phyloP scores from a whole-genome alignment of 1,140 invertebrate species.

The Pinna nobilis region DNA sequence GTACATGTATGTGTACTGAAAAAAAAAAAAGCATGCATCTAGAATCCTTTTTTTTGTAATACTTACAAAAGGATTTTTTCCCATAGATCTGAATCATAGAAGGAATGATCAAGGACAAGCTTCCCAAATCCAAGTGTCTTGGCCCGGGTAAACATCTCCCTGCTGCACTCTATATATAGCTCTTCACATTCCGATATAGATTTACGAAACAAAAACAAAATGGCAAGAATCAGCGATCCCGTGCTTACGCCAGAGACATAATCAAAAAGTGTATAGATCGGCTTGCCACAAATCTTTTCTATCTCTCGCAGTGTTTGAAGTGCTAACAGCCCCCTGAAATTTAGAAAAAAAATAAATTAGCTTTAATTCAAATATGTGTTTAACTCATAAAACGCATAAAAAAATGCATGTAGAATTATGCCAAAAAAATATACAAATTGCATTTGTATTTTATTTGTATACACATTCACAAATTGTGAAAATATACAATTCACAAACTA shows the following conservation, averaged over 20 bases:
- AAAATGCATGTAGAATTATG: too few species aligned
- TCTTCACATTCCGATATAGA: constrained; percentile 80
- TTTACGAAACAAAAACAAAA: constrained; percentile 74
- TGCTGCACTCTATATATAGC: constrained; percentile 83
- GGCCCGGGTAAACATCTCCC: constrained; percentile 84
- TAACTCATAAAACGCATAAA: too few species aligned
- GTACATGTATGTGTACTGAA: too few species aligned
- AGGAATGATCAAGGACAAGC: constrained; percentile 90
- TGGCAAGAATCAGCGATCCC: constrained; percentile 77
- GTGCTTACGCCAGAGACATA: constrained; percentile 95
- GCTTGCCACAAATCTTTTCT: constrained; percentile 79
- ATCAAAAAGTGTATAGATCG: constrained; percentile 83
- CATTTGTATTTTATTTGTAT: too few species aligned
- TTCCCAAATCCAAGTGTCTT: constrained; percentile 84
- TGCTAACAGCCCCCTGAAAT: constrained; percentile 84
- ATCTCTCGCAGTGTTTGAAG: constrained; percentile 87
- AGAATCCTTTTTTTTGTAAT: not conserved
- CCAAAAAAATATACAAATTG: too few species aligned
- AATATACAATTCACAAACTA: too few species aligned
- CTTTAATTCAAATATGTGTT: too few species aligned
- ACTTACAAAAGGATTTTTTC: constrained; percentile 84
- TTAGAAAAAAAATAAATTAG: too few species aligned
- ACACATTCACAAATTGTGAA: too few species aligned
- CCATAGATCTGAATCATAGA: constrained; percentile 92
- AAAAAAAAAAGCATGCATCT: not conserved